Conservation (phyloP, 1,140 invertebrate genomes). For the Leptinotarsa lineolata region DNA sequence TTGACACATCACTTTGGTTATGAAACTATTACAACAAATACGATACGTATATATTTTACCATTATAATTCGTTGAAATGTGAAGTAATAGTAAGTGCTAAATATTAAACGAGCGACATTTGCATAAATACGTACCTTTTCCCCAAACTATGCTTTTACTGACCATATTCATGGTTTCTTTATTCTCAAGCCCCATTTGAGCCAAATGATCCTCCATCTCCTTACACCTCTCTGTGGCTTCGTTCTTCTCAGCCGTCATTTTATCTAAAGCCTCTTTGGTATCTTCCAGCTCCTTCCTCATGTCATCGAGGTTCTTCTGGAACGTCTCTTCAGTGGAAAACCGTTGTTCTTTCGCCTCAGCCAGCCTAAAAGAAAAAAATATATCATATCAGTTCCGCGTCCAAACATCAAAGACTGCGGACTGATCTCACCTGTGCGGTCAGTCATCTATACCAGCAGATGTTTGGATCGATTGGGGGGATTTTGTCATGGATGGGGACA, state of each 20-base stretch:
- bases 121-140: conserved; percentile 31
- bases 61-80: too few species aligned
- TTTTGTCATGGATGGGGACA: too few species aligned
- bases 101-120: too few species aligned
- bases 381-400: conserved; percentile 49
- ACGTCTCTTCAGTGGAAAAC: conserved; percentile 20
- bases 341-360: conserved; percentile 31
- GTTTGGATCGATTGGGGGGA: not conserved
- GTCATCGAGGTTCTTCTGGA: conserved; percentile 22
- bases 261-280: conserved; percentile 15
- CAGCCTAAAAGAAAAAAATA: conserved; percentile 46
- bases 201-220: conserved; percentile 32
- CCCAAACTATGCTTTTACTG: conserved; percentile 38
- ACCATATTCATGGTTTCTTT: conserved; percentile 36
- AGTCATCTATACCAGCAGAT: conserved; percentile 5
- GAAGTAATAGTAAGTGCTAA: too few species aligned
- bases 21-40: too few species aligned
- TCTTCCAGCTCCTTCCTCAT: conserved; percentile 22
- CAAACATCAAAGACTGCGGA: conserved; percentile 29
- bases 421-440: not conserved
- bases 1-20: not conserved
- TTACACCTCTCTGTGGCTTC: conserved; percentile 33
- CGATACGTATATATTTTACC: too few species aligned
- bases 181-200: conserved; percentile 28
- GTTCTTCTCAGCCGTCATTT: conserved; percentile 23